Evolutionary conservation across 2,113 vertebrate species (phyloP), one percentile per base, ranked within the genome.

Genomic region (Aldabrachelys gigantea): DNA sequence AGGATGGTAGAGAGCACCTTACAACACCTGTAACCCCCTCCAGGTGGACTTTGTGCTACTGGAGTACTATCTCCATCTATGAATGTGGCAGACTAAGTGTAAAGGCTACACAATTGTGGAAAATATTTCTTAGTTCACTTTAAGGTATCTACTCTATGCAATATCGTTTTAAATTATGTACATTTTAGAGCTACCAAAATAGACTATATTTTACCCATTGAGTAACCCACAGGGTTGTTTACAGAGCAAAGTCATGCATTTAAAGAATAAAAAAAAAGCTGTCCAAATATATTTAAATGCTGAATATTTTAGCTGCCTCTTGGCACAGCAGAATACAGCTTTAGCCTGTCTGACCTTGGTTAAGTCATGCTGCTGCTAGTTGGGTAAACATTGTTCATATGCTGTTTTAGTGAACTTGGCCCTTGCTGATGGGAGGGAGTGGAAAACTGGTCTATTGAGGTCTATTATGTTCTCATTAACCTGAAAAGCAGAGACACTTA

Each of bases 401-500:
- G 56, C 56, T 95, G 52, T 88, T 62, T 97, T 97, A 54, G 62
- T 52, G 19, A 93, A 52, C 84, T 56, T 97, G 84, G 88, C 83
- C 92, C 97, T 97, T 92, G 52, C 85, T 96, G 84, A 86, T 21
- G 16, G 79, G 44, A 89, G 52, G 54, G 44, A 92, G 90, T 38
- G 35, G 31, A 96, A 98, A 97, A 82, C 21, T 82, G 24, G 35
- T 96, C 93, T 92, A 92, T 90, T 91, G 88, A 94, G 44, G 81
- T 96, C 91, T 94, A 80, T 92, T 94, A 89, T 88, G 81, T 84
- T 82, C 35, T 84, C 89, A 97, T 98, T 97, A 96, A 91, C 65
- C 82, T 96, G 89, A 94, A 97, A 82, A 93, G 56, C 78, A 79
- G 53, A 90, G 87, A 83, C 87, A 97, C 6, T 97, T 94, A 91